Percentiles rank a stretch among this genome's conserved stretches.
Conservation (phyloP, 2,113 vertebrate genomes). For the Colossoma macropomum region DNA sequence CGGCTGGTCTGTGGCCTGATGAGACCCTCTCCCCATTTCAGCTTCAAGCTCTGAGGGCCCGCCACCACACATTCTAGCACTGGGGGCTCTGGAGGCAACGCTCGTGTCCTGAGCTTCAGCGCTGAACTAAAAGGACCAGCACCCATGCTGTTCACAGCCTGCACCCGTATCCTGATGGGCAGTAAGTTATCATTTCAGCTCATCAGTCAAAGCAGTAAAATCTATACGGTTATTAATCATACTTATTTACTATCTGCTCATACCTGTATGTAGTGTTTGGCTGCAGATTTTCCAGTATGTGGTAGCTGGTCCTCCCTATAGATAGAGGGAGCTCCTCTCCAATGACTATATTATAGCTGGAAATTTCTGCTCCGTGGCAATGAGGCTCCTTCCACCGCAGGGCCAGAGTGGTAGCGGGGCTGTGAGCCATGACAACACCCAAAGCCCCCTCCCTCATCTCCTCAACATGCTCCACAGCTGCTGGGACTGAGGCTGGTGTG, state of each 20-base stretch:
- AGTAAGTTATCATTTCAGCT: background rate
- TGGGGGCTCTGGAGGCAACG: conserved; percentile 82
- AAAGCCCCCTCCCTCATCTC: conserved; percentile 73
- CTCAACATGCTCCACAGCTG: conserved; percentile 72
- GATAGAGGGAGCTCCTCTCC: conserved; percentile 78
- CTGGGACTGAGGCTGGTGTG: conserved; percentile 76
- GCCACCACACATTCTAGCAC: conserved; percentile 78
- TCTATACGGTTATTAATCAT: background rate
- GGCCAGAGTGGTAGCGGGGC: conserved; percentile 77
- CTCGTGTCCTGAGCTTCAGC: conserved; percentile 81
- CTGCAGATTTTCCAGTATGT: conserved; percentile 78
- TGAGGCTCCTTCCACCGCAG: conserved; percentile 82
- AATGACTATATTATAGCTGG: conserved; percentile 83
- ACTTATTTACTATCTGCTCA: background rate
- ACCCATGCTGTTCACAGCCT: conserved; percentile 81
- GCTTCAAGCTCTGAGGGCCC: conserved; percentile 84
- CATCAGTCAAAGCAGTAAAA: no score
- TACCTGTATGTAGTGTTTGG: conserved; percentile 83
- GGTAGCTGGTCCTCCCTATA: conserved; percentile 72
- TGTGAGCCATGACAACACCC: conserved; percentile 64
- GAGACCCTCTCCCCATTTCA: conserved; percentile 82
- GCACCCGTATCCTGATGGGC: conserved; percentile 76
- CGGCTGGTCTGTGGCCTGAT: conserved; percentile 74
- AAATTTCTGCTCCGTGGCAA: conserved; percentile 80
- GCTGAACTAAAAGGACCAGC: conserved; percentile 80